Conservation (phyloP, 2,797 vertebrate genomes). For the Alauda arvensis region DNA sequence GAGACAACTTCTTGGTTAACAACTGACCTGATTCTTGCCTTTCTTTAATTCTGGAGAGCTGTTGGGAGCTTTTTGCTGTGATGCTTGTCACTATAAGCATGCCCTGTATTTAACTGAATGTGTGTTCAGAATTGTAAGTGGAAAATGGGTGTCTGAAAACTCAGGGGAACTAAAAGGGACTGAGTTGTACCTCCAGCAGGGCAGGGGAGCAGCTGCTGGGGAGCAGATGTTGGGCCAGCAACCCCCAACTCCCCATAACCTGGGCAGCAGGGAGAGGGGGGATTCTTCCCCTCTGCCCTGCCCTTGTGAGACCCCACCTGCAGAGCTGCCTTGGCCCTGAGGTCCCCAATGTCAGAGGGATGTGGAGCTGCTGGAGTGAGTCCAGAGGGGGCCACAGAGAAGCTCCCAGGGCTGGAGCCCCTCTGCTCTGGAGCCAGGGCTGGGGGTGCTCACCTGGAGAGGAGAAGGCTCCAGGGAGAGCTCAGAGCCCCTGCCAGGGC, state of each 20-base stretch:
- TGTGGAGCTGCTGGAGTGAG: rapidly evolving
- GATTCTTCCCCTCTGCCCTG: not conserved
- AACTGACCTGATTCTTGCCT: not conserved
- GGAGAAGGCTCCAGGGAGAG: rapidly evolving
- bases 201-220: not conserved
- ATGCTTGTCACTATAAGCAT: not conserved
- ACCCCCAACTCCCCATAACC: rapidly evolving
- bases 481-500: rapidly evolving
- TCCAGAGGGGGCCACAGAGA: rapidly evolving
- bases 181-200: not conserved
- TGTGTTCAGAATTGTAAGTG: not conserved
- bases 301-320: not conserved
- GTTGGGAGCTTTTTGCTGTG: not conserved
- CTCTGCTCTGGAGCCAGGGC: not conserved
- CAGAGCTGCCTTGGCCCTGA: not conserved
- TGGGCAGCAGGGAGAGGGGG: not conserved
- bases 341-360: rapidly evolving
- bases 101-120: not conserved
- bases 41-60: not conserved
- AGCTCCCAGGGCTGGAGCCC: rapidly evolving
- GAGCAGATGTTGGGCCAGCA: not conserved
- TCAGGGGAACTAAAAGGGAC: not conserved
- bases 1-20: not conserved
- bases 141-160: not conserved
- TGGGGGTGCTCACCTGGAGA: not conserved